phyloP scores from a whole-genome alignment of 2,797 vertebrate genomes.

The Loris lydekkerianus region DNA sequence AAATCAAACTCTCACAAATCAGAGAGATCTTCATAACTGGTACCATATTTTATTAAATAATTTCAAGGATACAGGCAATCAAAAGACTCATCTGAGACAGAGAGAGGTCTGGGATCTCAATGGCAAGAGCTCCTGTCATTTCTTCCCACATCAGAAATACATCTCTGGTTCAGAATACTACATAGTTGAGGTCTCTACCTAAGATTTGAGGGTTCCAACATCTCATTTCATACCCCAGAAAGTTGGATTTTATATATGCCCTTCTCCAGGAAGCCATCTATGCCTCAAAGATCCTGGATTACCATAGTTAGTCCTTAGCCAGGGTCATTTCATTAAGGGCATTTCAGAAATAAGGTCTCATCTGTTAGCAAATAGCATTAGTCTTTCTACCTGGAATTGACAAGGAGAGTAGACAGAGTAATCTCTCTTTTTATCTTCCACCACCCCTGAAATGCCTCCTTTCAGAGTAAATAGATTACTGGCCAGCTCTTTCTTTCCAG shows the following conservation, averaged over 20 bases:
- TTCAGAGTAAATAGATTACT: background rate
- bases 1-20: slow-evolving; percentile 50
- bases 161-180: slow-evolving; percentile 35
- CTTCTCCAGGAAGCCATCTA: slow-evolving; percentile 29
- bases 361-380: slow-evolving; percentile 22
- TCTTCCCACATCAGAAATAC: slow-evolving; percentile 10
- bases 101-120: background rate
- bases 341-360: slow-evolving; percentile 49
- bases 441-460: background rate
- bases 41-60: slow-evolving; percentile 63
- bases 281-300: slow-evolving; percentile 17
- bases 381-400: slow-evolving; percentile 25
- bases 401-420: background rate
- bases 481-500: slow-evolving; percentile 38
- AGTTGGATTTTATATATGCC: background rate
- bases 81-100: slow-evolving; percentile 61
- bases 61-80: slow-evolving; percentile 36
- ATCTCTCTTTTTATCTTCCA: slow-evolving; percentile 15
- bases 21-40: slow-evolving; percentile 3
- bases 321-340: slow-evolving; percentile 39
- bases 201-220: background rate
- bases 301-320: slow-evolving; percentile 45
- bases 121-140: background rate
- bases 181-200: background rate
- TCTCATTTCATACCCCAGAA: slow-evolving; percentile 31